phyloP scores from a whole-genome alignment of 2,113 vertebrate genomes.

The Bufo gargarizans region DNA sequence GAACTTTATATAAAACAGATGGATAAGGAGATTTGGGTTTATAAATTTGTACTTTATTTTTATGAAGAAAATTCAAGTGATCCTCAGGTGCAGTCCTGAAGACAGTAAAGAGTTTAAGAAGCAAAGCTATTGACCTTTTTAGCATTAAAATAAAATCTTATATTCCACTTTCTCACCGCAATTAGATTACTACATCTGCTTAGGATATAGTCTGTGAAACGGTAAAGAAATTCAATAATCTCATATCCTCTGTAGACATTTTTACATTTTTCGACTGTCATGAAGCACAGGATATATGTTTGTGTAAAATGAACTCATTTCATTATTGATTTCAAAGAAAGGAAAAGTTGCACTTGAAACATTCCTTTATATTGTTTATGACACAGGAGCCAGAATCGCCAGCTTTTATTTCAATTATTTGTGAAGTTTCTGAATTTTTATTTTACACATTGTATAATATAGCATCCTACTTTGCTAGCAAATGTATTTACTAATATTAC shows the following conservation, averaged over 20 bases:
- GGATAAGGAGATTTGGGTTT: constrained; percentile 74
- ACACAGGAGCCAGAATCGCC: constrained; percentile 15
- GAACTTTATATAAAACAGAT: constrained; percentile 70
- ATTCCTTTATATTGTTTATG: constrained; percentile 48
- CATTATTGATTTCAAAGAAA: constrained; percentile 68
- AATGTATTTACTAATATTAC: neutral
- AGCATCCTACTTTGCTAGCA: neutral
- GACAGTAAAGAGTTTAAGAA: constrained; percentile 72
- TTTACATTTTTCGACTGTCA: constrained; percentile 71
- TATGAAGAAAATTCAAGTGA: constrained; percentile 73
- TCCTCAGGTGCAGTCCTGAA: constrained; percentile 66
- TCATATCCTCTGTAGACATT: constrained; percentile 70
- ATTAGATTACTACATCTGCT: constrained; percentile 74
- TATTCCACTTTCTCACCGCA: constrained; percentile 71
- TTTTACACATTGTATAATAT: neutral
- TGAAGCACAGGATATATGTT: constrained; percentile 68
- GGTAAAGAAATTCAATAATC: constrained; percentile 73
- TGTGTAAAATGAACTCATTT: constrained; percentile 72
- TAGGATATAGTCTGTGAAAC: constrained; percentile 73
- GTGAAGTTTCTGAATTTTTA: neutral
- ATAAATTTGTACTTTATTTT: constrained; percentile 72
- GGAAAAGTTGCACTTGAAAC: constrained; percentile 58
- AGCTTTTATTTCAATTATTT: constrained; percentile 28
- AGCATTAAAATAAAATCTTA: constrained; percentile 79
- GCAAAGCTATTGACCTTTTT: constrained; percentile 73